Base-by-base conservation (phyloP, 2,113 vertebrate genomes). In the Caloenas nicobarica region DNA sequence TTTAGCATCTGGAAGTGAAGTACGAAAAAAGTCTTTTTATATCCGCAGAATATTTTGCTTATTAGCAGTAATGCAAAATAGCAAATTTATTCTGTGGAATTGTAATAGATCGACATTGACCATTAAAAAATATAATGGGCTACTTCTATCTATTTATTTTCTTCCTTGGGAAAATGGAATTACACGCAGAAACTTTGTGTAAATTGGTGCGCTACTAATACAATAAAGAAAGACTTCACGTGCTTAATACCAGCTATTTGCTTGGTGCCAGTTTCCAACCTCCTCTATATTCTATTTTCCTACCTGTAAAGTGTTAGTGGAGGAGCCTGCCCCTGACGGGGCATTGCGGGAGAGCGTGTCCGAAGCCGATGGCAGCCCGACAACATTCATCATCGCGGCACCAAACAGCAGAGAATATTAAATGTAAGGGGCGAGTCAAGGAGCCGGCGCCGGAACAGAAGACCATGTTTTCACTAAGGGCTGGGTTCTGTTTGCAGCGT, bases 1-100 rank as follows among this genome's bases (percentile, higher is more conserved):
- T 92, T 91, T 86, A 88, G 83, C 86, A 80, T 91, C 76, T 83
- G 69, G 69, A 70, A 88, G 69, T 38, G 64, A 92, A 71, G 44
- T 50, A 42, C 5, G 11, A 16, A 61, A 57, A 42, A 14, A 8
- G 7, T 4, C 21, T 26, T 74, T 73, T 91, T 69, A 26, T 50
- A 44, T 22, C 69, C 80, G n/a, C 9, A 0, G 57, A 89, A 33
- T 90, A 70, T 95, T 96, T 95, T 87, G 56, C 85, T 94, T 86
- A 61, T 89, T 87, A 83, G 58, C 57, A 58, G 3, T 38, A 87
- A 79, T 29, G 46, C 56, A 58, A 84, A 91, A 2, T 51, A 65
- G 78, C 73, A 19, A 4, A 81, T 91, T 60, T 79, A 22, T 86
- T 86, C 34, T 56, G 38, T 70, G 34, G 82, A 18, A 26, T 70